Base-by-base conservation (phyloP, 2,888 invertebrate genomes). In the Taenaris catops region DNA sequence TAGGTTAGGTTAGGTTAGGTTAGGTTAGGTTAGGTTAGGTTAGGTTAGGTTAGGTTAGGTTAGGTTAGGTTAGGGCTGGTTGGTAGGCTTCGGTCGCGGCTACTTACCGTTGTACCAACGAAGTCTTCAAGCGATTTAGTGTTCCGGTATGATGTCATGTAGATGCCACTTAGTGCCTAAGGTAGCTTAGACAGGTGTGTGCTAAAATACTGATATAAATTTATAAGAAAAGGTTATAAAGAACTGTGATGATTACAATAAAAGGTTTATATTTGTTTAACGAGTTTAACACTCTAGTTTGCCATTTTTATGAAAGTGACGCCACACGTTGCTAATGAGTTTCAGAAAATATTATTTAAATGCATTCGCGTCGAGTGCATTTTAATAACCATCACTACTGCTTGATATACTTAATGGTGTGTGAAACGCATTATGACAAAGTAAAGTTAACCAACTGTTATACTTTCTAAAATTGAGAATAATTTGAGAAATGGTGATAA, bases 261-360 rank as follows among this genome's bases (percentile, higher is more conserved):
- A 12, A 25, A 3, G 7, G 8, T 3, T 20, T 20, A 37, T 20
- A 33, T 26, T 23, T 18, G 8, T n/a, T 34, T 14, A 24, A 35
- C 9, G 12, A 33, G 12, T 23, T 16, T 34, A 38, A 34, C 34
- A 36, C 34, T 23, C 29, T 33, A 14, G 14, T 46, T 39, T 39
- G 33, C 29, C 25, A 31, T 34, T 46, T 41, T 41, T 26, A 33
- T 38, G 28, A 31, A 41, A 42, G 41, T 44, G 34, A 31, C 36
- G 23, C 38, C 37, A 41, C 44, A 41, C 38, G 31, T 42, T 37
- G 46, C 41, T 49, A 48, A 48, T 48, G 46, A 43, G 46, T 48
- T 46, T 44, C 41, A 35, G 34, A 40, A 47, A 47, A 38, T 8
- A 19, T 7, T 19, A 7, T 41, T 41, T 25, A 43, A 34, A 40